Evolutionary conservation across 2,113 vertebrate genomes (phyloP).

Genomic region (Tragelaphus buxtoni): DNA sequence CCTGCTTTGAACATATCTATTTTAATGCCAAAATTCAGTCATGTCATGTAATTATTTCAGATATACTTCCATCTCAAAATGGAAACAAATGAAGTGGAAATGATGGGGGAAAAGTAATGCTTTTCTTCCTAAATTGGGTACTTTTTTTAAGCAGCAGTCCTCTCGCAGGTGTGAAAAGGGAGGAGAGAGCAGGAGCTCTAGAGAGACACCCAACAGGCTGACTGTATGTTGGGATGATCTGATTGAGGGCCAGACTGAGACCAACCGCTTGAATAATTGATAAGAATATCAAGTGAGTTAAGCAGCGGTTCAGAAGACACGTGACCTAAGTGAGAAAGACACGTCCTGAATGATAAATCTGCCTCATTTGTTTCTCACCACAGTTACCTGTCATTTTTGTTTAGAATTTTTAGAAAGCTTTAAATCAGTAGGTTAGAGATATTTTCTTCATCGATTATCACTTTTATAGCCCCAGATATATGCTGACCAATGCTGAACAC

Average conservation of each 20-base stretch:
- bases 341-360: not conserved
- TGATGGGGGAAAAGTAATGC: not conserved
- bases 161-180: not conserved
- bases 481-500: not conserved
- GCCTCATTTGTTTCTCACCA: not conserved
- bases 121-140: not conserved
- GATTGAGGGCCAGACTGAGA: not conserved
- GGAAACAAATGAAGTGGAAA: not conserved
- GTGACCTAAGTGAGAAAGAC: not conserved
- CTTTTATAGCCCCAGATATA: not conserved
- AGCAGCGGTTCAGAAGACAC: constrained; percentile 5
- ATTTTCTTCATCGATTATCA: not conserved
- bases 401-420: constrained; percentile 10
- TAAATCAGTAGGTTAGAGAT: not conserved
- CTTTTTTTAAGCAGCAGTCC: not conserved
- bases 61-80: not conserved
- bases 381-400: not conserved
- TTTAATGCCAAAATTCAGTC: constrained; percentile 34
- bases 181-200: not conserved
- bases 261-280: constrained; percentile 44
- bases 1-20: not conserved
- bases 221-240: not conserved
- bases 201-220: not conserved
- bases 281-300: constrained; percentile 20
- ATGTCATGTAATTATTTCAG: not conserved